Conservation (phyloP, 2,888 invertebrate genomes). For the Mesorhabditis sp. region DNA sequence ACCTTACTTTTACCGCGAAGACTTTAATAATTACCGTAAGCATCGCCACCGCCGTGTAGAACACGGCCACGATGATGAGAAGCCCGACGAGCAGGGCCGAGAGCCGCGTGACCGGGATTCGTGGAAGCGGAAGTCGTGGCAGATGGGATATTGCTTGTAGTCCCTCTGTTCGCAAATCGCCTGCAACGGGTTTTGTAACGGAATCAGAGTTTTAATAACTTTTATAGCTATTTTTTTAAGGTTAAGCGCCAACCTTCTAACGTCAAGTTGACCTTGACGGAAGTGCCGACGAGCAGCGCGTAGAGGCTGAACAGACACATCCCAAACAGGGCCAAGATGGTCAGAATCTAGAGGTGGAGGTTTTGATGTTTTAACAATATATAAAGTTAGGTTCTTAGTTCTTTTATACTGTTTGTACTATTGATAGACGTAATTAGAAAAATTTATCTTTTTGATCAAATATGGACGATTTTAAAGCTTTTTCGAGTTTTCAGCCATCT, state of each 20-base stretch:
- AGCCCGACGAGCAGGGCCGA: neutral
- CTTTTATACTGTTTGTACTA: too few relatives aligned
- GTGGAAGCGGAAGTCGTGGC: neutral
- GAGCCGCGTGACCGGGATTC: neutral
- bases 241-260: neutral
- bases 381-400: too few relatives aligned
- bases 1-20: too few relatives aligned
- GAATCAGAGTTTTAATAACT: neutral
- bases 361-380: too few relatives aligned
- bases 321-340: neutral
- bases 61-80: constrained; percentile 4
- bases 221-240: neutral
- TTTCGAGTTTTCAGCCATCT: too few relatives aligned
- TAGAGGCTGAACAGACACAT: neutral
- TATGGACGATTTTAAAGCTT: too few relatives aligned
- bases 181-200: neutral
- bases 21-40: neutral
- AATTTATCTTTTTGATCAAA: too few relatives aligned
- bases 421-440: too few relatives aligned
- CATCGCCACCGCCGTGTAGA: constrained; percentile 5
- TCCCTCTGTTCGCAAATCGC: neutral
- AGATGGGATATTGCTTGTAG: neutral
- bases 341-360: neutral
- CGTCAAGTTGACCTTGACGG: constrained; percentile 3
- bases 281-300: neutral